Conservation (phyloP, 2,797 vertebrate species). For the Hapalemur alaotrensis region DNA sequence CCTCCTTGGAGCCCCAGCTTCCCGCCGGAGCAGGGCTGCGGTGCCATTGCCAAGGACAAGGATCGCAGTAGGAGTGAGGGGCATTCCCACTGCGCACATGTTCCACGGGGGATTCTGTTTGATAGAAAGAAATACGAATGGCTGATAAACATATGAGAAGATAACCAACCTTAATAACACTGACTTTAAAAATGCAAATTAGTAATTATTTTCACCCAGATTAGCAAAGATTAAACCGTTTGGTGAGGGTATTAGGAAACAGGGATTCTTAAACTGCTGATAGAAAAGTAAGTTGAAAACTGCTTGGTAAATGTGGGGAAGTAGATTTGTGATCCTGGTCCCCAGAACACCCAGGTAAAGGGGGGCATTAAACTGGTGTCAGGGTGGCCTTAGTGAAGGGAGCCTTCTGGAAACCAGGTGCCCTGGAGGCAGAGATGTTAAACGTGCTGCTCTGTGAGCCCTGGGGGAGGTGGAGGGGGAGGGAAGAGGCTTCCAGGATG, state of each 20-base stretch:
- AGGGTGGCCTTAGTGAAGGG: background rate
- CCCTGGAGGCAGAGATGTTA: background rate
- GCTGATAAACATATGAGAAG: background rate
- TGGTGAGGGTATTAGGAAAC: background rate
- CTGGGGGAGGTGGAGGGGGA: background rate
- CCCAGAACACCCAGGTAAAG: background rate
- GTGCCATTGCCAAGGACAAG: background rate
- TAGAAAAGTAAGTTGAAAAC: background rate
- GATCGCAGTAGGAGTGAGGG: background rate
- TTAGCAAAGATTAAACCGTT: background rate
- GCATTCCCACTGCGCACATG: background rate
- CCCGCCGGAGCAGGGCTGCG: background rate
- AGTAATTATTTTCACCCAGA: background rate
- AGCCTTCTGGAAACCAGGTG: background rate
- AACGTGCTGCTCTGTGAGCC: background rate
- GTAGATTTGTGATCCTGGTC: background rate
- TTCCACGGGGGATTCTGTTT: background rate
- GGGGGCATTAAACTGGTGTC: background rate
- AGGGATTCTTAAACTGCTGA: background rate
- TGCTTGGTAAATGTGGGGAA: background rate
- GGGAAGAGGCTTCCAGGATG: background rate
- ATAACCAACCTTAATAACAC: background rate
- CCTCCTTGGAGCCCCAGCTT: background rate
- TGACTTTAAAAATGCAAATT: background rate
- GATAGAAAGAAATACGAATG: background rate